Evolutionary conservation across 2,888 invertebrate genomes (phyloP).

Genomic region (Coleophora flavipennella): DNA sequence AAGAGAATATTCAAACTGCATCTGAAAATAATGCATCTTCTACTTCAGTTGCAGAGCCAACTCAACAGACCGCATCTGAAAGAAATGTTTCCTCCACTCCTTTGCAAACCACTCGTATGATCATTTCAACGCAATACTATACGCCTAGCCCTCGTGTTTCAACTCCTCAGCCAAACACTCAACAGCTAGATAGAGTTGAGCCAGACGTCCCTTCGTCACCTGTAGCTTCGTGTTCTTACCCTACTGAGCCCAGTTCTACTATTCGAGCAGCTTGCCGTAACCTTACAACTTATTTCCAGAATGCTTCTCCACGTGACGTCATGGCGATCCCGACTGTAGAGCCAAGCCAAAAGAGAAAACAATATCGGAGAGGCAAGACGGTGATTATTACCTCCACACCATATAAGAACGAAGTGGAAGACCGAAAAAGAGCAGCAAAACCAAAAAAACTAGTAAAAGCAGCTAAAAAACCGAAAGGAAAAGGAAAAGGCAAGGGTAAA

Average conservation of each 20-base stretch:
- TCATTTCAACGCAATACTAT: no score
- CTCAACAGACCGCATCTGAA: no score
- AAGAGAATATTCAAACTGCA: no score
- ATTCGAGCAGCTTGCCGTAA: constrained; percentile 6
- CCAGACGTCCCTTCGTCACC: no score
- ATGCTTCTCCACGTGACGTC: constrained; percentile 15
- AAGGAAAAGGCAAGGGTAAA: constrained; percentile 1
- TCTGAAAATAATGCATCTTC: no score
- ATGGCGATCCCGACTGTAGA: constrained; percentile 14
- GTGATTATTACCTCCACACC: constrained; percentile 18
- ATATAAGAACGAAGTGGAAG: constrained; percentile 20
- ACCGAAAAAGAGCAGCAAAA: constrained; percentile 9
- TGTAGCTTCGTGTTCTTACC: not conserved
- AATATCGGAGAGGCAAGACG: constrained; percentile 20
- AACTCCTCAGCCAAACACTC: not conserved
- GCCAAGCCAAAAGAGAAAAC: constrained; percentile 13
- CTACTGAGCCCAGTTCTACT: not conserved
- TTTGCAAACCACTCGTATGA: no score
- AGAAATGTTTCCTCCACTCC: no score
- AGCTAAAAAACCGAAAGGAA: constrained; percentile 11
- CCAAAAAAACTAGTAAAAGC: constrained; percentile 13
- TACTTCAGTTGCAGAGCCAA: no score
- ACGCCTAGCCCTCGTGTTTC: not conserved
- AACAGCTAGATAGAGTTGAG: no score
- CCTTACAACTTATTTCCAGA: constrained; percentile 9